Conservation (phyloP, 2,797 vertebrate genomes). For the Acanthopagrus latus region DNA sequence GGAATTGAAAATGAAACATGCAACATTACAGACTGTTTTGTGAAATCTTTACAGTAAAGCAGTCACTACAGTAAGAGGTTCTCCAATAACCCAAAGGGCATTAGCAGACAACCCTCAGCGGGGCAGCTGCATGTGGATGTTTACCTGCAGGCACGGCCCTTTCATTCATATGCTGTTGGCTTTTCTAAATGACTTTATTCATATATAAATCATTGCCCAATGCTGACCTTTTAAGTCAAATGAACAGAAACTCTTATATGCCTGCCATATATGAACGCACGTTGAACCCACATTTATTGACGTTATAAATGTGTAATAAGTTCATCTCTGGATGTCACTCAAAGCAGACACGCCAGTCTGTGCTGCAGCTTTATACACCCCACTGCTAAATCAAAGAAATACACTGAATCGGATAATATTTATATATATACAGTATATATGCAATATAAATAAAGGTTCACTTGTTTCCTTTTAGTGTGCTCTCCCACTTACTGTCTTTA, state of each 20-base stretch:
- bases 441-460: not conserved
- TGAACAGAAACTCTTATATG: not conserved
- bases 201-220: not conserved
- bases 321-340: not conserved
- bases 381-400: conserved; percentile 1
- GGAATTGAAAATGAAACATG: not conserved
- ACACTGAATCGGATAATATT: not conserved
- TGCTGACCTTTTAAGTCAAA: not conserved
- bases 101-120: not conserved
- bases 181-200: not conserved
- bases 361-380: not conserved
- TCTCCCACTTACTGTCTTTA: conserved; percentile 31
- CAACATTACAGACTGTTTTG: not conserved
- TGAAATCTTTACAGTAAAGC: not conserved
- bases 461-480: conserved; percentile 8
- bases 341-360: not conserved
- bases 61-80: not conserved
- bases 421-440: not conserved
- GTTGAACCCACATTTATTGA: not conserved
- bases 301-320: not conserved
- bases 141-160: not conserved
- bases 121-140: not conserved
- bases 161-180: not conserved
- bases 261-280: not conserved
- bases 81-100: not conserved